Conservation (phyloP, 1,140 invertebrate genomes). For the Periplaneta americana region DNA sequence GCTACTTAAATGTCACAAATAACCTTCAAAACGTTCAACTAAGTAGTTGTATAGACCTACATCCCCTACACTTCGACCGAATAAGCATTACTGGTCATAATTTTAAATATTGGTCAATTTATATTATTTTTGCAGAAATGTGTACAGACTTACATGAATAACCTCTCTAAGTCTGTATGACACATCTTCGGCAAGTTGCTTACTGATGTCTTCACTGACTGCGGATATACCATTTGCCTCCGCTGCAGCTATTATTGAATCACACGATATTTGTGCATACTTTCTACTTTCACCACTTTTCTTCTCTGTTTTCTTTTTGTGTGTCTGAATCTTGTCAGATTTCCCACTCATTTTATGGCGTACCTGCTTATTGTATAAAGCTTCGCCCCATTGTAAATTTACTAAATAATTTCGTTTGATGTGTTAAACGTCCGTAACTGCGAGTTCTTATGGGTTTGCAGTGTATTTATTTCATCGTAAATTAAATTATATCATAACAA, state of each 20-base stretch:
- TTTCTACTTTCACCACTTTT: not conserved
- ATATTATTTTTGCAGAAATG: too few relatives aligned
- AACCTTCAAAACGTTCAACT: too few relatives aligned
- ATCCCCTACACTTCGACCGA: too few relatives aligned
- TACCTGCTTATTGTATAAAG: not conserved
- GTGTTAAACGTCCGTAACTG: not conserved
- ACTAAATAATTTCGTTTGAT: not conserved
- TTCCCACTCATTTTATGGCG: not conserved
- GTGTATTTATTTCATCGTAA: not conserved
- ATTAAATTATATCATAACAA: not conserved
- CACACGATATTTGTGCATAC: not conserved
- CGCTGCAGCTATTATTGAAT: not conserved
- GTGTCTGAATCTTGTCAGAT: not conserved
- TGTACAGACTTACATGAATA: conserved; percentile 9
- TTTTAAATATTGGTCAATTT: too few relatives aligned
- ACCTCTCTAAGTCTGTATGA: conserved; percentile 7
- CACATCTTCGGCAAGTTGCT: not conserved
- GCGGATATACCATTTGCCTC: not conserved
- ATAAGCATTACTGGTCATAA: too few relatives aligned
- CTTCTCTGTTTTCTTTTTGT: not conserved
- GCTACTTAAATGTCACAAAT: too few relatives aligned
- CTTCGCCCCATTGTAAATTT: not conserved
- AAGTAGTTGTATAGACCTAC: too few relatives aligned
- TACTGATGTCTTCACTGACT: not conserved
- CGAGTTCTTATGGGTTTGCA: not conserved